Conservation (phyloP, 2,797 vertebrate genomes). For the Xerus rutilus region DNA sequence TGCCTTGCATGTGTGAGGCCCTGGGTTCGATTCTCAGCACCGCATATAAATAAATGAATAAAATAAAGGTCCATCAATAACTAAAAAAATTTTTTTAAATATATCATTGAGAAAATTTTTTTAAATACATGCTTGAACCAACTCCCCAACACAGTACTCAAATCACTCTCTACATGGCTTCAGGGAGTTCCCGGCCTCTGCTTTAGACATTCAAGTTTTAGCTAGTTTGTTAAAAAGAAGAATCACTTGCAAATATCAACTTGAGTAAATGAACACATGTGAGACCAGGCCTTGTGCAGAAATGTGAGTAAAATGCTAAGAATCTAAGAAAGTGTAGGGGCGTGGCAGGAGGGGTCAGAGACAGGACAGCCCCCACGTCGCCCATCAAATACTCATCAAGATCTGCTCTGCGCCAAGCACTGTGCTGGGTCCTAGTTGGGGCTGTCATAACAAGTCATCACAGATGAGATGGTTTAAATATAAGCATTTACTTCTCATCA, state of each 20-base stretch:
- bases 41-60: too few species aligned
- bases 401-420: not conserved
- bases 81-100: not conserved
- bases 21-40: too few species aligned
- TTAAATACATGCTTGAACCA: not conserved
- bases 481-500: not conserved
- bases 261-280: not conserved
- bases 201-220: not conserved
- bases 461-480: not conserved
- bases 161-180: not conserved
- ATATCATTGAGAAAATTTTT: conserved; percentile 2
- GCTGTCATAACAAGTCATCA: not conserved
- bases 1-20: too few species aligned
- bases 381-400: not conserved
- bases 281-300: not conserved
- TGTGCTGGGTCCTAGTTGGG: not conserved
- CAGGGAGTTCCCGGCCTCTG: not conserved
- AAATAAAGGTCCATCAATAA: too few species aligned
- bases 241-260: not conserved
- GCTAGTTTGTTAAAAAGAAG: not conserved
- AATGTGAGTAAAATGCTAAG: not conserved
- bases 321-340: not conserved
- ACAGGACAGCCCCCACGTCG: not conserved
- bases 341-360: not conserved
- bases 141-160: not conserved